Evolutionary conservation across 2,888 invertebrate genomes (phyloP).

Genomic region (Acleris emargana): DNA sequence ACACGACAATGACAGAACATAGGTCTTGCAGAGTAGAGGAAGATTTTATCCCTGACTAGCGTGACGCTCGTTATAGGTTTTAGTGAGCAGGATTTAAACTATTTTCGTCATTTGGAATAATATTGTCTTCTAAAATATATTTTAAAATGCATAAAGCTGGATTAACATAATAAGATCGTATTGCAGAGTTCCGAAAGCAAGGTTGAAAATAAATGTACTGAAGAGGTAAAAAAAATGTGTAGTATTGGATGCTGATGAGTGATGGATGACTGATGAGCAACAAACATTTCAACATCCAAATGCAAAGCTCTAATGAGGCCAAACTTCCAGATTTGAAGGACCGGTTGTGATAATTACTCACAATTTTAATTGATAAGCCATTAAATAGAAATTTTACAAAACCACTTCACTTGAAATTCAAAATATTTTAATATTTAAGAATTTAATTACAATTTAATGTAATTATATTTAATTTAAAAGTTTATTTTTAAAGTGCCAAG

Average conservation of each 20-base stretch:
- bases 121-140: background rate
- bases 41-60: background rate
- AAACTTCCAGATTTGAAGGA: too few species aligned
- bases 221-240: constrained; percentile 4
- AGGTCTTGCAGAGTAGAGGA: constrained; percentile 9
- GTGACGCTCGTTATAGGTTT: background rate
- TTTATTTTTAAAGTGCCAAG: background rate
- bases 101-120: constrained; percentile 1
- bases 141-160: background rate
- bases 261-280: too few species aligned
- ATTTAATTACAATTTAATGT: background rate
- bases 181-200: background rate
- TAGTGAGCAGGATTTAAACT: background rate
- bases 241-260: background rate
- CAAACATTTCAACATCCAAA: too few species aligned
- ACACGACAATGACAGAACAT: constrained; percentile 42
- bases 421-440: background rate
- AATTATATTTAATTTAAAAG: background rate
- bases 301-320: too few species aligned
- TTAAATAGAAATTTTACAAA: constrained; percentile 41
- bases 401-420: constrained; percentile 33
- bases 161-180: background rate
- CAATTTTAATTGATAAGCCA: too few species aligned
- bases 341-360: too few species aligned
- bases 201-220: constrained; percentile 41